Evolutionary conservation across 2,113 vertebrate species (phyloP), one percentile per base, ranked within the genome.

Genomic region (Coptodon bakossiorum): DNA sequence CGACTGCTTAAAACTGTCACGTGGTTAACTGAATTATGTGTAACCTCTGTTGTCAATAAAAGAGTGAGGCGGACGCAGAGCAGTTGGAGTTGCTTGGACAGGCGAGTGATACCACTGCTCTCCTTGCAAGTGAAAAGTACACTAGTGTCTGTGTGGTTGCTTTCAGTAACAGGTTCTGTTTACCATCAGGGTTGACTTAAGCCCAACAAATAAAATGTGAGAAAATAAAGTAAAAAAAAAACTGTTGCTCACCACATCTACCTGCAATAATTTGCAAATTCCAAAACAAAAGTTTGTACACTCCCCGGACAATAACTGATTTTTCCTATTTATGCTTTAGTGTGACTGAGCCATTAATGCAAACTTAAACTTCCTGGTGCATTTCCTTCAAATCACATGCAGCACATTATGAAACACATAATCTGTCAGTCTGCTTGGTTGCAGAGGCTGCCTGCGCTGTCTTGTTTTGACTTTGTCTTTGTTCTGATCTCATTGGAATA

Each of bases 401-500:
- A 68, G 31, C 43, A 45, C 76, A 86, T 56, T 38, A 73, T 31
- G 68, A 19, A 48, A 48, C 5, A 16, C 63, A 38, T 38, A n/a
- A 50, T 34, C 29, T 4, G 2, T 57, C 82, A 61, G 22, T 52
- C 3, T 81, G 78, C 24, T 56, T 43, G 57, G 36, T 52, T 76
- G 34, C 78, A 31, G 56, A 10, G 16, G 56, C 76, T 78, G 76
- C 50, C 54, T 73, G 34, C 7, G 16, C 84, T 79, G 81, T 45
- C 31, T 45, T 66, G 12, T 81, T 86, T 90, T 68, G 48, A 86
- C 80, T 89, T 50, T 45, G 38, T 79, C 73, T 57, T 76, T 57
- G 71, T 84, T 87, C 38, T 90, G 89, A 93, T 92, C 48, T 90
- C 79, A 88, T 87, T 88, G 81, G 68, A 85, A 66, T 92, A 90